Evolutionary conservation across 2,888 invertebrate genomes (phyloP), one percentile per base, ranked within the genome.

Genomic region (Drosophila subsilvestris): DNA sequence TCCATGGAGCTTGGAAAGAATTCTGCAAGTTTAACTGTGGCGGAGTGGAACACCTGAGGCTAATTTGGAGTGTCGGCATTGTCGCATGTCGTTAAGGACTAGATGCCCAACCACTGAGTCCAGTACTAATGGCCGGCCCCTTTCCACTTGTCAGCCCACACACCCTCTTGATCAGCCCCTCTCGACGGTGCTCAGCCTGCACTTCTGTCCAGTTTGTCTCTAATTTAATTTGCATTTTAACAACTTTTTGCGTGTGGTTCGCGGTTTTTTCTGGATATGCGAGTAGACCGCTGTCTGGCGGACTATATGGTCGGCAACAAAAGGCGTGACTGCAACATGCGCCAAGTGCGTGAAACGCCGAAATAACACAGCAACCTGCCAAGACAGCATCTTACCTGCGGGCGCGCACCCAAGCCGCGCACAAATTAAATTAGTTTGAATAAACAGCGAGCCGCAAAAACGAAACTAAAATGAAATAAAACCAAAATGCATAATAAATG

Each of bases 141-240:
- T 57, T 25, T 48, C 58, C 53, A 59, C 45, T 49, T 53, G 59
- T 49, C 72, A 56, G 45, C 69, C 66, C 67, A 75, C 75, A 76
- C 74, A 62, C 59, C 65, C 62, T 62, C 65, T 51, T 18, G 29
- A 55, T 54, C 22, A 49, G n/a, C 65, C 56, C 54, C 71, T 67
- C 59, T 43, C 22, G 29, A 32, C 12, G 12, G 4, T 3, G 3
- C 10, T 3, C 29, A 7, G 25, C 25, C 25, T 6, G 5, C 14
- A 37, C 53, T 12, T 47, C 65, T 74, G 78, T 61, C 78, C 82
- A 82, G 85, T 86, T 81, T 80, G 87, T 76, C 87, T 85, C 82
- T 88, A 89, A 88, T 88, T 88, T 89, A 88, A 88, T 88, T 88
- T 89, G 90, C 90, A 88, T 88, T 89, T 88, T 88, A 89, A 88